Evolutionary conservation across 2,888 invertebrate species (phyloP).

Genomic region (Chesias legatella): DNA sequence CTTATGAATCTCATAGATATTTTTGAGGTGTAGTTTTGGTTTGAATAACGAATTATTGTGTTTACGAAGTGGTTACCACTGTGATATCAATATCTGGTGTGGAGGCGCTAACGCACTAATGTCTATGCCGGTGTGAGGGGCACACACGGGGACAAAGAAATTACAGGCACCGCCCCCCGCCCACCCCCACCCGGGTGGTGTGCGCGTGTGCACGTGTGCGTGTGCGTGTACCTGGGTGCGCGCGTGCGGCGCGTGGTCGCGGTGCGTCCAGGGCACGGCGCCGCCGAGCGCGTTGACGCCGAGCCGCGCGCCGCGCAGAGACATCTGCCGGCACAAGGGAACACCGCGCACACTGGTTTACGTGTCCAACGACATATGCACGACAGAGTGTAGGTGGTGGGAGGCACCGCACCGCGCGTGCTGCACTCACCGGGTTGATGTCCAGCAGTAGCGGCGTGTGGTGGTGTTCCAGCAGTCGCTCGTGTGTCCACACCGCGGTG

Average conservation of each 20-base stretch:
- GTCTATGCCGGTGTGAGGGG: too few species aligned
- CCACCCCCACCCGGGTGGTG: not conserved
- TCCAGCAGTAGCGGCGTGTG: slow-evolving; percentile 64
- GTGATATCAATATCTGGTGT: too few species aligned
- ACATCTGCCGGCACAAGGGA: slow-evolving; percentile 55
- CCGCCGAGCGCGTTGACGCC: slow-evolving; percentile 51
- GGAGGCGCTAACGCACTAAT: too few species aligned
- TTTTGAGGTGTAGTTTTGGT: too few species aligned
- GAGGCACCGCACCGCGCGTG: not conserved
- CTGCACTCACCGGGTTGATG: slow-evolving; percentile 57
- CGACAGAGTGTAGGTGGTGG: too few species aligned
- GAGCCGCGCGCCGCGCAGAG: slow-evolving; percentile 61
- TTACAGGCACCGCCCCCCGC: not conserved
- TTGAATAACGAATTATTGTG: too few species aligned
- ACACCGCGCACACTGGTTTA: not conserved
- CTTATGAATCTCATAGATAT: too few species aligned
- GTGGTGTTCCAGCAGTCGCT: slow-evolving; percentile 46
- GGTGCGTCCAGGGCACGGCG: slow-evolving; percentile 57
- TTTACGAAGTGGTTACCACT: too few species aligned
- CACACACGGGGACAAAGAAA: too few species aligned
- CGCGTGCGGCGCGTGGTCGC: slow-evolving; percentile 39
- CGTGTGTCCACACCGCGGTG: slow-evolving; percentile 39
- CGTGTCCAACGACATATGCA: too few species aligned
- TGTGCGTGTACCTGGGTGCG: slow-evolving; percentile 46
- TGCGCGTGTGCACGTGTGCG: slow-evolving; percentile 4